phyloP scores from a whole-genome alignment of 2,113 vertebrate species.

The Oreotrochilus melanogaster region DNA sequence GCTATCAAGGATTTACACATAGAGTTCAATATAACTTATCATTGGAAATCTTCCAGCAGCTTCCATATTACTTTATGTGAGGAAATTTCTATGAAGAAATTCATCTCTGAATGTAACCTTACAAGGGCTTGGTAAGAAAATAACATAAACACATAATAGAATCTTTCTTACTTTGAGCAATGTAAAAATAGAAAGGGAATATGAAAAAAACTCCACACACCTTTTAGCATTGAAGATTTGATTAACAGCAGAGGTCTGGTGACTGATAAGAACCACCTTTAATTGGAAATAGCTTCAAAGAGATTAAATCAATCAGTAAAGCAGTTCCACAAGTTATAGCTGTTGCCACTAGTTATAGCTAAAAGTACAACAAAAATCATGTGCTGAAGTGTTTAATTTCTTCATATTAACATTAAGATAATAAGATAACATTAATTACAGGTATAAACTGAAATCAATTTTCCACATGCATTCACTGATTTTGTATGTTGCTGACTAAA shows the following conservation, averaged over 20 bases:
- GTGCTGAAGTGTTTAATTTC: not conserved
- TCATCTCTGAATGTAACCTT: not conserved
- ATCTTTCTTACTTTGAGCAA: not conserved
- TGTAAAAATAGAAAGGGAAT: not conserved
- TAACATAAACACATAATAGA: not conserved
- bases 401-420: too few species aligned
- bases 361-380: not conserved
- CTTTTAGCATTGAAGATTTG: not conserved
- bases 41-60: not conserved
- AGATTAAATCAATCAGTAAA: not conserved
- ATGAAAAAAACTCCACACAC: not conserved
- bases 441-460: not conserved
- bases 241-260: not conserved
- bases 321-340: not conserved
- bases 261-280: not conserved
- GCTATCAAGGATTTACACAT: not conserved
- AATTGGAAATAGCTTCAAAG: not conserved
- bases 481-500: constrained; percentile 11
- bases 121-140: not conserved
- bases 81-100: not conserved
- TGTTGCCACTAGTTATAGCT: not conserved
- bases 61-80: not conserved
- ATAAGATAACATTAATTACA: not conserved
- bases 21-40: not conserved
- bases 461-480: not conserved